Conservation (phyloP, 2,113 vertebrate genomes). For the Pogona vitticeps region DNA sequence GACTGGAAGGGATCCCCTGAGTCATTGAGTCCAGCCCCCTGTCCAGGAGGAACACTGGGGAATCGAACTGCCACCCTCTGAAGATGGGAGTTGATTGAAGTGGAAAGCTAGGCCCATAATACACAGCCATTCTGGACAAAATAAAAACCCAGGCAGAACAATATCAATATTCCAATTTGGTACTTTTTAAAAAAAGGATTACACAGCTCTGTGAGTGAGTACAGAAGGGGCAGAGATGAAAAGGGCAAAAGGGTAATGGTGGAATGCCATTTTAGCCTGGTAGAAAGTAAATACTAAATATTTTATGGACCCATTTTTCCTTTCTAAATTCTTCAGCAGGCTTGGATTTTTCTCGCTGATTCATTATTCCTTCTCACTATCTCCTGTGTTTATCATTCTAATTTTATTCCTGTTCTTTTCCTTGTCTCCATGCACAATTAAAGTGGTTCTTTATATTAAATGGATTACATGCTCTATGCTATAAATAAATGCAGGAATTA, state of each 20-base stretch:
- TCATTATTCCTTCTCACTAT: conserved; percentile 49
- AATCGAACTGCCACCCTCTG: neutral
- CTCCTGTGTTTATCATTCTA: conserved; percentile 48
- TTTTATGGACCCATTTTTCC: conserved; percentile 66
- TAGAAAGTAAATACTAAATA: conserved; percentile 66
- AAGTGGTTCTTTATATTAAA: conserved; percentile 63
- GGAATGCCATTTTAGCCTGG: conserved; percentile 43
- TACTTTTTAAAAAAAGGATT: neutral
- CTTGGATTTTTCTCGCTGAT: conserved; percentile 65
- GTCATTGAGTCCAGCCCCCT: too few relatives aligned
- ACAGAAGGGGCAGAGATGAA: neutral
- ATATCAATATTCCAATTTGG: neutral
- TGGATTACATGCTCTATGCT: conserved; percentile 64
- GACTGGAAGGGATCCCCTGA: too few relatives aligned
- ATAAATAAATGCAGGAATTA: conserved; percentile 69
- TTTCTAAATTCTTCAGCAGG: conserved; percentile 48
- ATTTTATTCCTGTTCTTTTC: conserved; percentile 43
- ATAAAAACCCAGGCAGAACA: neutral
- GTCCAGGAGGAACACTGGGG: too few relatives aligned
- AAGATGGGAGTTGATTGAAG: neutral
- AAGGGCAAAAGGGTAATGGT: conserved; percentile 4
- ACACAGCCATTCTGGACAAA: neutral
- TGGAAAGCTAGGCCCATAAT: rapidly evolving
- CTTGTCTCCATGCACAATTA: conserved; percentile 46
- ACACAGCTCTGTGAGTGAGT: neutral